Conservation (phyloP, 2,113 vertebrate species). For the Elaphurus davidianus region DNA sequence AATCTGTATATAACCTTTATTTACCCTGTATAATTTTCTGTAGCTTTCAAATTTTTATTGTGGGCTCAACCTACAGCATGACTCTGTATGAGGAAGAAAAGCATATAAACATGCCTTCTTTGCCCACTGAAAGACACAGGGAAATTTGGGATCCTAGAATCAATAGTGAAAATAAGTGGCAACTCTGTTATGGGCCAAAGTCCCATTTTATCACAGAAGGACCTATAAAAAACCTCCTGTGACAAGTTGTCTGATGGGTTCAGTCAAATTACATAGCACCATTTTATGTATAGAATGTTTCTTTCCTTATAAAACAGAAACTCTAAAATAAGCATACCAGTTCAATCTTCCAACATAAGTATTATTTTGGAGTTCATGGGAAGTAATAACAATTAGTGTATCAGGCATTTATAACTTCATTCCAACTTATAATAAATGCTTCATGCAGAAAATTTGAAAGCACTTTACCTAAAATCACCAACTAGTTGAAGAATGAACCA, state of each 20-base stretch:
- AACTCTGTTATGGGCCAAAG: background rate
- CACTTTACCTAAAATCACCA: slow-evolving; percentile 36
- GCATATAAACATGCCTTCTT: background rate
- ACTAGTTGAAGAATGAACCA: slow-evolving; percentile 30
- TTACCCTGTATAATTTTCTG: background rate
- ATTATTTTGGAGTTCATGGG: slow-evolving; percentile 14
- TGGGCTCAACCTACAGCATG: background rate
- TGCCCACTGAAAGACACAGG: background rate
- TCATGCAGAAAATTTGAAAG: slow-evolving; percentile 44
- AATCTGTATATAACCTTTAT: background rate
- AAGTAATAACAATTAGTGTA: slow-evolving; percentile 42
- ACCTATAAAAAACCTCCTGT: slow-evolving; percentile 40
- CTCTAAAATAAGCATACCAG: slow-evolving; percentile 55
- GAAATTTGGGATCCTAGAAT: slow-evolving; percentile 21
- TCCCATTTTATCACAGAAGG: slow-evolving; percentile 41
- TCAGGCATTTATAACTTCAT: slow-evolving; percentile 32
- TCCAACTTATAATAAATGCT: slow-evolving; percentile 28
- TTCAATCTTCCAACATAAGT: slow-evolving; percentile 16
- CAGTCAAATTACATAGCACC: slow-evolving; percentile 60
- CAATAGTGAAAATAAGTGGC: slow-evolving; percentile 44
- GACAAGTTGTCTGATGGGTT: slow-evolving; percentile 60
- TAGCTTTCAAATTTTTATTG: background rate
- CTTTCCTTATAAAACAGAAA: slow-evolving; percentile 37
- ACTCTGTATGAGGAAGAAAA: background rate
- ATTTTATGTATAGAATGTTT: background rate